Base-by-base conservation (phyloP, 1,140 invertebrate genomes). In the Drosophila aff. region DNA sequence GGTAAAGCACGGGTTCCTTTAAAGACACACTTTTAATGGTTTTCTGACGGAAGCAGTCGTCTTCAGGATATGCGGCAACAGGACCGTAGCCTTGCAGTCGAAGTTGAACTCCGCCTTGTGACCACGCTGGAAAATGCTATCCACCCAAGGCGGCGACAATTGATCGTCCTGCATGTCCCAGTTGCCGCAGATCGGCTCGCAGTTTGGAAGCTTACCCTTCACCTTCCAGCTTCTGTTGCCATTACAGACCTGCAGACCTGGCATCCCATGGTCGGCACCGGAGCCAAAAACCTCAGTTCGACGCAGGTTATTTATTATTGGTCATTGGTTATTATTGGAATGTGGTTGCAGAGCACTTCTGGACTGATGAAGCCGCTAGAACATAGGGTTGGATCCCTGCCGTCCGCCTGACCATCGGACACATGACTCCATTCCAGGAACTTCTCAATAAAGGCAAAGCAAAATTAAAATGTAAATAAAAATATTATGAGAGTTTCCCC, bases 41-140 rank as follows among this genome's bases (percentile, higher is more conserved):
- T 26, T 26, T 26, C 26, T 26, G 26, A 26, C 26, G 4, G 26
- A 26, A 26, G 26, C 26, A 26, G 26, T 26, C 26, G 26, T 26
- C 26, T 5, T 26, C 26, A 31, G 55, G 15, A 81, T 15, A 33
- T 65, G 71, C 1, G 72, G 44, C 1, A 69, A 76, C 4, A 83
- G 6, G 15, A 81, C 79, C 9, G 93, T 92, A 1, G 94, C 94
- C 0, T 23, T 23, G 23, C 23, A 26, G 26, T 5, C 26, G 26
- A 26, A 5, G 26, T 84, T 91, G 47, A 71, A 81, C 8, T 16
- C 1, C 2, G 38, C 43, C 3, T 60, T 16, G 16, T 1, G 13
- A 5, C 15, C 11, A 1, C 71, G 59, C 38, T 36, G 31, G 10
- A 84, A 83, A 6, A 83, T 36, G 43, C 60, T 86, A 4, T 79